Evolutionary conservation across 2,888 invertebrate genomes (phyloP).

Genomic region (Lacanobia wlatinum): DNA sequence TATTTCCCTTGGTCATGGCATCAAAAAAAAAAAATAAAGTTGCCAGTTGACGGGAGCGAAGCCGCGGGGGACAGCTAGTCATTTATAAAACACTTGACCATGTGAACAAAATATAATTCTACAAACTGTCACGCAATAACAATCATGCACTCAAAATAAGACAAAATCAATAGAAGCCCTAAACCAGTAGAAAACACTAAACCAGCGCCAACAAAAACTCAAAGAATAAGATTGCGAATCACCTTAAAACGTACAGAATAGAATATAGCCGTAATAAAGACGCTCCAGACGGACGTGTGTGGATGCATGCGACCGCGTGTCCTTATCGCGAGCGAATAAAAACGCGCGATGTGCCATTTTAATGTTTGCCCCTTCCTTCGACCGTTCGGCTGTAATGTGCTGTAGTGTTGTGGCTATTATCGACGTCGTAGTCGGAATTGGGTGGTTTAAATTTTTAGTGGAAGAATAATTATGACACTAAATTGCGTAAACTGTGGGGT

Average conservation of each 20-base stretch:
- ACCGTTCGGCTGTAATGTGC: constrained; percentile 73
- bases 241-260: constrained; percentile 27
- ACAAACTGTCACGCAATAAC: too few relatives aligned
- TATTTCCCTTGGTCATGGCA: too few relatives aligned
- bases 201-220: not conserved
- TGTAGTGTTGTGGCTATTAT: constrained; percentile 63
- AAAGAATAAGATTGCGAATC: constrained; percentile 23
- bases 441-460: not conserved
- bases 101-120: too few relatives aligned
- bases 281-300: constrained; percentile 64
- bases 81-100: too few relatives aligned
- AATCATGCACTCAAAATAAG: not conserved
- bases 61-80: too few relatives aligned
- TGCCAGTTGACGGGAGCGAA: too few relatives aligned
- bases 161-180: too few relatives aligned
- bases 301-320: constrained; percentile 60
- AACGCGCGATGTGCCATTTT: constrained; percentile 79
- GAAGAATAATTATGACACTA: not conserved
- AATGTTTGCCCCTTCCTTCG: constrained; percentile 79
- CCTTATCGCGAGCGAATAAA: constrained; percentile 82
- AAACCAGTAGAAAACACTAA: not conserved
- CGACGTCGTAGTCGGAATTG: constrained; percentile 5
- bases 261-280: constrained; percentile 50
- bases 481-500: not conserved
- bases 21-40: too few relatives aligned